Evolutionary conservation across 2,888 invertebrate genomes (phyloP).

Genomic region (Synergus gifuensis): DNA sequence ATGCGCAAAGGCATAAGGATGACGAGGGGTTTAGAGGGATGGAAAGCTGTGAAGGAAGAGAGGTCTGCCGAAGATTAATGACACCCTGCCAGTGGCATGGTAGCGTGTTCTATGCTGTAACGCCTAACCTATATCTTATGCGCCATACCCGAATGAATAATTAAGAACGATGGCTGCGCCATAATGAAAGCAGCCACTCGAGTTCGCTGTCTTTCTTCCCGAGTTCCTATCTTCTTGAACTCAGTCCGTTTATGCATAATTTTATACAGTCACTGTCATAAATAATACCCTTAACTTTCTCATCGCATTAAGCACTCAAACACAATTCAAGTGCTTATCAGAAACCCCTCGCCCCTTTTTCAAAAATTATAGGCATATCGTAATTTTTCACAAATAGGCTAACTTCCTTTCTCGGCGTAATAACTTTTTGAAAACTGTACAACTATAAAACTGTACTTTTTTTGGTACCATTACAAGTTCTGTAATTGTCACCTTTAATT

Average conservation of each 20-base stretch:
- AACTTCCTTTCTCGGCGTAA: background rate
- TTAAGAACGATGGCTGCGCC: constrained; percentile 63
- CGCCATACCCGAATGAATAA: constrained; percentile 65
- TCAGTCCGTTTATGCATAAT: constrained; percentile 10
- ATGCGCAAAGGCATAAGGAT: constrained; percentile 13
- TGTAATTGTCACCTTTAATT: background rate
- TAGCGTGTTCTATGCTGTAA: constrained; percentile 60
- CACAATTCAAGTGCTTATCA: background rate
- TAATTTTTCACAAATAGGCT: background rate
- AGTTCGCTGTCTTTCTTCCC: constrained; percentile 50
- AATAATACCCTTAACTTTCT: constrained; percentile 31
- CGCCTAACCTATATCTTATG: constrained; percentile 64
- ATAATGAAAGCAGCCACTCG: constrained; percentile 60
- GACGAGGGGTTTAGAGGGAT: background rate
- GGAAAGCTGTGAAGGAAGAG: constrained; percentile 48
- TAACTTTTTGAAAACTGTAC: background rate
- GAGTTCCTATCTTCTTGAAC: constrained; percentile 14
- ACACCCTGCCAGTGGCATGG: constrained; percentile 65
- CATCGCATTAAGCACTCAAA: constrained; percentile 21
- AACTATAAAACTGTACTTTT: background rate
- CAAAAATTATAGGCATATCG: background rate
- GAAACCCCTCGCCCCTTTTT: background rate
- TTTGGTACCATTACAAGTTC: background rate
- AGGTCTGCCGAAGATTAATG: constrained; percentile 70
- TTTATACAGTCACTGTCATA: constrained; percentile 4